Conservation (phyloP, 2,888 invertebrate species). For the Idaea biselata region DNA sequence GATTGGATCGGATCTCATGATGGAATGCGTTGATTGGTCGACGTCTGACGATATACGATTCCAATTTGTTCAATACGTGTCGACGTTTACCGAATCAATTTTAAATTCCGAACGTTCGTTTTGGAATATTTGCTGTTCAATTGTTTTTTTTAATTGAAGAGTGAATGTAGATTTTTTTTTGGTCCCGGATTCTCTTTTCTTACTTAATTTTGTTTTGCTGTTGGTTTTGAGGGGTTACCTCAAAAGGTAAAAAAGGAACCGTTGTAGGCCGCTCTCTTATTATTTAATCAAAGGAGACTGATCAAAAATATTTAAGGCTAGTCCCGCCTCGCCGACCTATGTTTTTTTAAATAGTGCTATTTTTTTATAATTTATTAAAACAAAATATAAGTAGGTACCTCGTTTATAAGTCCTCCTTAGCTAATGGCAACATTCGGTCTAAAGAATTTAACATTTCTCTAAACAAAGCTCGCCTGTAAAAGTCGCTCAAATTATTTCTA, state of each 20-base stretch:
- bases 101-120: not conserved
- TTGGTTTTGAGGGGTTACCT: too few relatives aligned
- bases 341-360: too few relatives aligned
- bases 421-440: too few relatives aligned
- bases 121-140: not conserved
- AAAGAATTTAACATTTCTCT: not conserved
- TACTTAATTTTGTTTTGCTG: not conserved
- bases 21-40: conserved; percentile 25
- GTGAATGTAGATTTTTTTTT: not conserved
- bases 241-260: too few relatives aligned
- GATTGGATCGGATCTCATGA: conserved; percentile 15
- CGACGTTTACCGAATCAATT: not conserved
- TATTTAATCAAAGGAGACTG: too few relatives aligned
- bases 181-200: not conserved
- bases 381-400: too few relatives aligned
- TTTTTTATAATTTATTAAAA: too few relatives aligned
- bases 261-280: too few relatives aligned
- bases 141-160: not conserved
- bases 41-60: conserved; percentile 21
- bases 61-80: conserved; percentile 15
- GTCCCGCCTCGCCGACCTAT: too few relatives aligned
- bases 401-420: too few relatives aligned
- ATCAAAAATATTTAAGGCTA: too few relatives aligned
- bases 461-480: not conserved
- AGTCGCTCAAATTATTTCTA: not conserved